Evolutionary conservation across 2,113 vertebrate species (phyloP), one percentile per base, ranked within the genome.

Genomic region (Mastomys natalensis): DNA sequence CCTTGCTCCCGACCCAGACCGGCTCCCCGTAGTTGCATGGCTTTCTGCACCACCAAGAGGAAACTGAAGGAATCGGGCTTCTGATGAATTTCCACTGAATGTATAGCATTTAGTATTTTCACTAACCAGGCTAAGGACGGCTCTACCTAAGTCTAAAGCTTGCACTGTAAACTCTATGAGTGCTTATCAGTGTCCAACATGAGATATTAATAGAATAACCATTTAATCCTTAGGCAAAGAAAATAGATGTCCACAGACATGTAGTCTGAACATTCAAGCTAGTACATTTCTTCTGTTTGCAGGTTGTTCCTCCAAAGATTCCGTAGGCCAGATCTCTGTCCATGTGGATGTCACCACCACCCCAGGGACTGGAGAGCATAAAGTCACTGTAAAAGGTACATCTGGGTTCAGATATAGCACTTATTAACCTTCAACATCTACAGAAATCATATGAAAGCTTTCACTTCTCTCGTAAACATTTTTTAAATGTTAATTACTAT

Each of bases 351-450:
- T 99, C 94, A 98, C 99, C 81, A 98, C 99, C 94, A 99, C 99
- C 95, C 99, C 99, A 84, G 99, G 99, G 96, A 99, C 99, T 1
- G 99, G 99, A 70, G 99, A 99, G 94, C 99, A 99, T 97, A 99
- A 99, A 99, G 99, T 99, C 98, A 99, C 98, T 93, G 99, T 99
- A 64, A 99, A 99, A 99, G 99, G 99, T 99, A 98, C 97, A 98
- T 85, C 84, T 85, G 1, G 2, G 4, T 73, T 58, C 53, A 64
- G 5, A 55, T 51, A 60, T 1, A 74, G 26, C 34, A 68, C 55
- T 62, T 51, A 17, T 19, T 55, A 62, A 29, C 70, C 7, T n/a
- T 91, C 53, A 91, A 64, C 31, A 9, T 87, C 51, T 31, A 17
- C 3, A 87, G 45, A 66, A 94, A 45, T 82, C 12, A 34, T 70